Evolutionary conservation across 2,113 vertebrate species (phyloP), one percentile per base, ranked within the genome.

Genomic region (Alaudala cheleensis): DNA sequence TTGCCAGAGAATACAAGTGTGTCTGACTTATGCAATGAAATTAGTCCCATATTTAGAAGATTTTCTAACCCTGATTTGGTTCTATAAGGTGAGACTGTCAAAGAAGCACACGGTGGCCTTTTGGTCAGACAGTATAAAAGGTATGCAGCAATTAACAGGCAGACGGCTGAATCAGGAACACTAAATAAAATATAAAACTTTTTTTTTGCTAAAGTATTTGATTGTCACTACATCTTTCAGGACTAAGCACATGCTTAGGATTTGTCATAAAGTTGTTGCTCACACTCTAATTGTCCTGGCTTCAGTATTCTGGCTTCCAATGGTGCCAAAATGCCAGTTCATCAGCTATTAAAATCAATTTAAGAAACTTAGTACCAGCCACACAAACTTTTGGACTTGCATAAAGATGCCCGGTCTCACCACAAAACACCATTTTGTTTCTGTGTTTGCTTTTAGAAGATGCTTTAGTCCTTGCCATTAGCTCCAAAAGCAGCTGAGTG

Each of bases 171-270:
- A 86, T 56, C 5, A 6, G 49, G 72, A 90, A 25, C 13, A 70
- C 34, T 40, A 72, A 72, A 69, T 95, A 88, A 69, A 78, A 79
- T 89, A 81, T 69, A 82, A 94, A 73, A n/a, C 92, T 19, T 21
- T 95, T 21, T 95, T 93, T 93, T 92, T 90, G 72, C 64, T 81
- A 49, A 83, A 28, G 65, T 77, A 39, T 84, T 95, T 96, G 74
- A 93, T 91, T 21, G 58, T 92, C 34, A 70, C 47, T 25, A 19
- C 39, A 78, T 67, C 53, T 94, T 97, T 49, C 80, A 92, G 49
- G 37, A 51, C 54, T 44, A 79, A 80, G 51, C 56, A 84, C 0
- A 1, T 82, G 70, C 26, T 57, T 82, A 66, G 45, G 50, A 66
- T 90, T 74, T 88, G 15, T 42, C 64, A 92, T 64, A 44, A 78